Evolutionary conservation across 1,140 invertebrate species (phyloP).

Genomic region (Zaprionus tsacasi): DNA sequence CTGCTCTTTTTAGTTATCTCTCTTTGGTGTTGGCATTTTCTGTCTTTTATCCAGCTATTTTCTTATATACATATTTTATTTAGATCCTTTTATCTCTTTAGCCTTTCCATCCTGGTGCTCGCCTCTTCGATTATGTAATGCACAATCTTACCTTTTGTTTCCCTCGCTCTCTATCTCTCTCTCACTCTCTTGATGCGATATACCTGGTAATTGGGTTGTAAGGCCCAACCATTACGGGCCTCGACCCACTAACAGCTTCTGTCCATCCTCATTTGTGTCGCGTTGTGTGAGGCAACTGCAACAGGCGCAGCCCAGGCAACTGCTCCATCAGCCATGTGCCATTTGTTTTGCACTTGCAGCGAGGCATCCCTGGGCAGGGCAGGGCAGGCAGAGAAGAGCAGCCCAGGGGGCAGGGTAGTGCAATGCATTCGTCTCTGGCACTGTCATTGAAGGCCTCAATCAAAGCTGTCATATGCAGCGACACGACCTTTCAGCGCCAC

Average conservation of each 20-base stretch:
- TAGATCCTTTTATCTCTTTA: background rate
- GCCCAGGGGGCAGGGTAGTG: background rate
- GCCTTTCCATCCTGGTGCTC: background rate
- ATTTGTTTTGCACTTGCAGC: conserved; percentile 31
- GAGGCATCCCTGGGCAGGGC: background rate
- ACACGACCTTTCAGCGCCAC: conserved; percentile 45
- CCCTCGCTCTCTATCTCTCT: background rate
- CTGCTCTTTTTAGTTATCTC: background rate
- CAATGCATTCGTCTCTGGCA: conserved; percentile 6
- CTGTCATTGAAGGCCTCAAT: conserved; percentile 77
- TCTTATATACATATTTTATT: too few relatives aligned
- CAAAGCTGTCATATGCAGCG: conserved; percentile 75
- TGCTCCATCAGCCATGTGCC: conserved; percentile 22
- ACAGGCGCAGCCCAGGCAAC: conserved; percentile 20
- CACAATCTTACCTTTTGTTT: background rate
- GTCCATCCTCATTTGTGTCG: conserved; percentile 33
- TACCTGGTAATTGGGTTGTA: conserved; percentile 4
- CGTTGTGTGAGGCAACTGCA: conserved; percentile 30
- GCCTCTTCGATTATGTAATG: background rate
- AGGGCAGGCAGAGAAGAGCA: background rate
- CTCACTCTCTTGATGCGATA: background rate
- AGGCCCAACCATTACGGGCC: conserved; percentile 7
- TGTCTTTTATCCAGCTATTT: too few relatives aligned
- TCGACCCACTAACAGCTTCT: conserved; percentile 30
- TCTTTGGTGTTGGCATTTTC: background rate